phyloP scores from a whole-genome alignment of 2,113 vertebrate species.

The Clupea harengus region DNA sequence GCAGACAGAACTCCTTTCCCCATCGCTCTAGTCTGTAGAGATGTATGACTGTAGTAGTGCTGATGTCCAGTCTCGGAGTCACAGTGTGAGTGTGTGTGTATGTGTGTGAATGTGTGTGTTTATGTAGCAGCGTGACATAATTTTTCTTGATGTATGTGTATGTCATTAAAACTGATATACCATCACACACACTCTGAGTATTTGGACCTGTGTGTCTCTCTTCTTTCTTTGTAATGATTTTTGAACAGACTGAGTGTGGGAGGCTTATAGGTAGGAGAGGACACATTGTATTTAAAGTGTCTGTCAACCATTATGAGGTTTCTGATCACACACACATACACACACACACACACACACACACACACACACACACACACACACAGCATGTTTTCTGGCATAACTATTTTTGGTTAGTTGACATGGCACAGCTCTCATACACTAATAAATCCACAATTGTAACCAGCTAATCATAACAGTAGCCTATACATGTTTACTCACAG shows the following conservation, averaged over 20 bases:
- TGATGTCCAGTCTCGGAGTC: neutral
- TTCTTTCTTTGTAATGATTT: no score
- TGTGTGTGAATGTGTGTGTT: neutral
- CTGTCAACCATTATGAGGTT: no score
- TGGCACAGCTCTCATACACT: neutral
- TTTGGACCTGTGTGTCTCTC: no score
- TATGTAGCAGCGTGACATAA: neutral
- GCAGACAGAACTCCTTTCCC: neutral
- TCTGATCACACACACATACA: neutral
- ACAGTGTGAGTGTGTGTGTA: neutral
- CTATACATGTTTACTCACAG: neutral
- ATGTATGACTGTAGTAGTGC: neutral
- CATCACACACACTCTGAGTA: no score
- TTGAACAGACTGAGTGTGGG: no score
- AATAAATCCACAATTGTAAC: neutral
- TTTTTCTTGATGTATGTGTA: neutral
- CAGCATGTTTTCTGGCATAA: no score
- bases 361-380: constrained; percentile 22
- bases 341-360: constrained; percentile 35
- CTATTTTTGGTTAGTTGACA: neutral
- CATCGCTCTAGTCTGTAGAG: neutral
- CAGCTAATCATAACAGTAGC: neutral
- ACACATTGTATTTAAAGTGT: no score
- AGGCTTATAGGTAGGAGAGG: no score
- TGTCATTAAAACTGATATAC: constrained; percentile 10